Conservation (phyloP, 2,113 vertebrate genomes). For the Electrona antarctica region DNA sequence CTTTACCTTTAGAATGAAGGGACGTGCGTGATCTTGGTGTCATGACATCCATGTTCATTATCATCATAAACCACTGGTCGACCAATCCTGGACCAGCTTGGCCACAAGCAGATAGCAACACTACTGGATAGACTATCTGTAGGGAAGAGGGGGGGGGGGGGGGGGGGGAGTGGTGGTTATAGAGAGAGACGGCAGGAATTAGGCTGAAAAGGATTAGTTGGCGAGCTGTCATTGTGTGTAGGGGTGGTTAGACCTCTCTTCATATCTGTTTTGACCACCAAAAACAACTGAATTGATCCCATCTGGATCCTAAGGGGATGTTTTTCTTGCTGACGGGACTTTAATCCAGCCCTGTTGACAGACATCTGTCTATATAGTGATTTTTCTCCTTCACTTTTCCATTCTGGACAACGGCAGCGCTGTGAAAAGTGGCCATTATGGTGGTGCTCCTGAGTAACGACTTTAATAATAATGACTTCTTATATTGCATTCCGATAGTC, state of each 20-base stretch:
- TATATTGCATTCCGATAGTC: slow-evolving; percentile 60
- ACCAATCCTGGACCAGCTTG: slow-evolving; percentile 44
- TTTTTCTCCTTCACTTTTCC: not conserved
- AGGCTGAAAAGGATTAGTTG: slow-evolving; percentile 67
- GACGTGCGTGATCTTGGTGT: slow-evolving; percentile 41
- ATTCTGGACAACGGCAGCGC: slow-evolving; percentile 21
- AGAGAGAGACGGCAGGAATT: slow-evolving; percentile 52
- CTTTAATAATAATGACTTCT: not conserved
- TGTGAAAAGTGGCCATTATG: slow-evolving; percentile 37
- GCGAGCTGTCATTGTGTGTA: slow-evolving; percentile 62
- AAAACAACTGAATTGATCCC: slow-evolving; percentile 50
- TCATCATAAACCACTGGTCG: slow-evolving; percentile 19
- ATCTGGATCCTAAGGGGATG: slow-evolving; percentile 13
- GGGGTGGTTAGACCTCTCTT: slow-evolving; percentile 36
- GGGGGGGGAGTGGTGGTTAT: not conserved
- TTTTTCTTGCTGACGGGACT: not conserved
- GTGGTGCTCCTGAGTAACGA: slow-evolving; percentile 60
- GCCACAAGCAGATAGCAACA: slow-evolving; percentile 46
- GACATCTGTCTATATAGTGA: not conserved
- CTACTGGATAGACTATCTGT: slow-evolving; percentile 8
- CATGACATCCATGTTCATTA: slow-evolving; percentile 21
- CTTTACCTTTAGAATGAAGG: slow-evolving; percentile 33
- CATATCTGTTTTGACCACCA: slow-evolving; percentile 21
- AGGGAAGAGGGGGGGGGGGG: not conserved
- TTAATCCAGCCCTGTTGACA: not conserved